These are phyloP conservation scores for Carettochelys insculpta DNA, from an alignment of 2,113 vertebrate species.

Conservation along the genomic window DNA sequence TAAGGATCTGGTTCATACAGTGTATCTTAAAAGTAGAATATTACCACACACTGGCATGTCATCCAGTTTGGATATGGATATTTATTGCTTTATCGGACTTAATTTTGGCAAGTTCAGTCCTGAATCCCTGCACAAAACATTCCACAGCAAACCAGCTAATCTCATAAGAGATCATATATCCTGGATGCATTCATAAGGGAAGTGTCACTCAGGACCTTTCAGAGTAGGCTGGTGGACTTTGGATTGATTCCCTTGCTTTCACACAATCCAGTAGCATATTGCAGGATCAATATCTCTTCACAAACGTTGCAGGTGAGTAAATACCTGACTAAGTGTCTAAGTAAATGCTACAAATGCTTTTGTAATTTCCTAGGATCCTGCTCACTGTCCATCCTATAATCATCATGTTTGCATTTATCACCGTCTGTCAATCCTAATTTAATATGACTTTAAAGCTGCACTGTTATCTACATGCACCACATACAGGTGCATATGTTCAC, in stretches of 20 bases:
- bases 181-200: not conserved
- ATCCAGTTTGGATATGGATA: not conserved
- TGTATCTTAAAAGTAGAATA: not conserved
- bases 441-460: not conserved
- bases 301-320: slow-evolving; percentile 23
- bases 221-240: not conserved
- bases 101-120: not conserved
- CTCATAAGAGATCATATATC: rapidly evolving
- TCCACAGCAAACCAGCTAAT: not conserved
- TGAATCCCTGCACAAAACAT: not conserved
- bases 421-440: not conserved
- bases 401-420: not conserved
- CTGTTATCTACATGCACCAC: not conserved
- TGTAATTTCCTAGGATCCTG: slow-evolving; percentile 1
- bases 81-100: not conserved
- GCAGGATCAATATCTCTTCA: slow-evolving; percentile 19
- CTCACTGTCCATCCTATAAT: not conserved
- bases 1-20: not conserved
- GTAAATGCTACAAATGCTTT: not conserved
- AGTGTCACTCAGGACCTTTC: not conserved
- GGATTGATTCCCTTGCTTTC: not conserved
- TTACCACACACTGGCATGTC: not conserved
- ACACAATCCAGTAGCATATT: slow-evolving; percentile 5
- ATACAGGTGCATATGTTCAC: not conserved
- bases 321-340: not conserved